Conservation (phyloP, 2,888 invertebrate species). For the Malthinus seriepunctatus region DNA sequence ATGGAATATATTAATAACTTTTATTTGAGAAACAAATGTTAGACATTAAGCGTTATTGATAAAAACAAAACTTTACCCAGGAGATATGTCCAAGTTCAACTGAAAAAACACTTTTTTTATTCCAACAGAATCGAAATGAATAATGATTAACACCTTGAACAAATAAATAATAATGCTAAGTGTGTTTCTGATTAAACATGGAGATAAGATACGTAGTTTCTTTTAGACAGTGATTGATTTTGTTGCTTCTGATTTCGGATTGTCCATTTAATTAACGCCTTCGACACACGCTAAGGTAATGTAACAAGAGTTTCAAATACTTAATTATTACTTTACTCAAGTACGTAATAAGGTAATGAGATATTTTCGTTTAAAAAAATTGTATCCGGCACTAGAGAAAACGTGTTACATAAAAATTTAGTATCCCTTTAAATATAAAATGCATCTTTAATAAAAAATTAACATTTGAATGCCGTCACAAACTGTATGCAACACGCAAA, state of each 20-base stretch:
- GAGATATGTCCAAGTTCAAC: constrained; percentile 37
- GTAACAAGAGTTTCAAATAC: constrained; percentile 6
- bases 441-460: too few relatives aligned
- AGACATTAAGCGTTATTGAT: constrained; percentile 40
- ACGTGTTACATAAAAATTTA: too few relatives aligned
- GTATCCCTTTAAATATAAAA: too few relatives aligned
- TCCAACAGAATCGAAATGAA: constrained; percentile 33
- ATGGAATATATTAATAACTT: constrained; percentile 35
- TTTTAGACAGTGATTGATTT: constrained; percentile 47
- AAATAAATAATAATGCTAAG: constrained; percentile 45
- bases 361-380: neutral
- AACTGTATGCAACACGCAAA: too few relatives aligned
- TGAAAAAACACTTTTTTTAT: constrained; percentile 36
- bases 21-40: constrained; percentile 40
- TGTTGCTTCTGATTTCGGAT: constrained; percentile 39
- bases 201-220: constrained; percentile 46
- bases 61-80: constrained; percentile 40
- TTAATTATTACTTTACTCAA: neutral
- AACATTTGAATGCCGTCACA: too few relatives aligned
- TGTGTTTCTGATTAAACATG: constrained; percentile 44
- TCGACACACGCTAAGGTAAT: constrained; percentile 19
- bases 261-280: constrained; percentile 48
- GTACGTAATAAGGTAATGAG: constrained; percentile 2
- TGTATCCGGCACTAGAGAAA: neutral
- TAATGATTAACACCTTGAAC: constrained; percentile 40